Base-by-base conservation (phyloP, 1,140 invertebrate genomes). In the Proctacanthus coquilletti region DNA sequence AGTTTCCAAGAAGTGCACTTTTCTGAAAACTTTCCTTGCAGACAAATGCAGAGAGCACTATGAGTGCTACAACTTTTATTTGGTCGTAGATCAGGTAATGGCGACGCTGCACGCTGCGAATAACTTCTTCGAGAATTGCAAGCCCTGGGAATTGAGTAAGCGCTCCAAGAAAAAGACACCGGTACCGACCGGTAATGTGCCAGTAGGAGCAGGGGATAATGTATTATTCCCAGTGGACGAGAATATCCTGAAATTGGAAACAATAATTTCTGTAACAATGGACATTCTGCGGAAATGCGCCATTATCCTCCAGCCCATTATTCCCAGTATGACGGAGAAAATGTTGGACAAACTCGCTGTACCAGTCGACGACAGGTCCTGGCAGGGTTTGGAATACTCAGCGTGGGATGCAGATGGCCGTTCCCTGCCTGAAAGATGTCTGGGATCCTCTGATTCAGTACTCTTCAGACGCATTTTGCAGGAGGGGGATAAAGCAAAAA, bases 91-190 rank as follows among this genome's bases (percentile, higher is more conserved):
- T 50, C 60, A 62, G 1, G 71, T 85, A 1, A 82, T 95, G 59
- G 56, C 63, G 18, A 66, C 72, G 3, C 60, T 95, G 6, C 76
- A 81, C 51, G 60, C 69, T 19, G 74, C 82, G 1, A 98, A 98
- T 68, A 62, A 73, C 41, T 86, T 95, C 69, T 75, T 97, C 42
- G 76, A 94, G 46, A 61, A 74, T 5, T 68, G 80, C 39, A 76
- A 82, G 57, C 92, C 93, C 0, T 98, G 94, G 94, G 67, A 77
- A 44, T 65, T 97, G 32, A 70, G 65, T n/a, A 76, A 79, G n/a
- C 9, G 21, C n/a, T 17, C 45, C 42, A n/a, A n/a, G n/a, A n/a
- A n/a, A n/a, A n/a, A n/a, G n/a, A 51, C 31, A 27, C 23, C 35
- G n/a, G 11, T 25, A 23, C n/a, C 4, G 21, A n/a, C n/a, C n/a